Evolutionary conservation across 2,113 vertebrate species (phyloP).

Genomic region (Dasyprocta punctata): DNA sequence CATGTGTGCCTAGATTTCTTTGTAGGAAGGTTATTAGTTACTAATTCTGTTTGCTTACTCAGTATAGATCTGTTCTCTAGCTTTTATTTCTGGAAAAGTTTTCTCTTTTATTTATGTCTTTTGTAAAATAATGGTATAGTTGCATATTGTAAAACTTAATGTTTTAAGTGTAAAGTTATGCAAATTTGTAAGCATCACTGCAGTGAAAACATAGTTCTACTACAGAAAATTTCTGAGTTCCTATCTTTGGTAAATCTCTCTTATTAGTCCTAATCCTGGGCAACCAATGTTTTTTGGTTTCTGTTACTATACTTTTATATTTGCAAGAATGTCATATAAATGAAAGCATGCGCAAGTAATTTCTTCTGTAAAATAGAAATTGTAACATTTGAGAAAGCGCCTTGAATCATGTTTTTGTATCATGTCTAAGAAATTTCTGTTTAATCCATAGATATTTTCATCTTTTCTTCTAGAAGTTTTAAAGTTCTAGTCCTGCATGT

Average conservation of each 20-base stretch:
- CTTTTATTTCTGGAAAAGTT: background rate
- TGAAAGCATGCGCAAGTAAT: background rate
- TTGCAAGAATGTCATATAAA: background rate
- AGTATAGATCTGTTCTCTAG: background rate
- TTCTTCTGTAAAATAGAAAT: background rate
- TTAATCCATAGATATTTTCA: background rate
- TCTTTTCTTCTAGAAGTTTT: background rate
- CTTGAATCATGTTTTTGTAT: background rate
- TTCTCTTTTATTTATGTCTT: background rate
- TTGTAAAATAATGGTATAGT: background rate
- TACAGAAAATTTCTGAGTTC: background rate
- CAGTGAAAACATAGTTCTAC: background rate
- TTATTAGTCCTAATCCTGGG: background rate
- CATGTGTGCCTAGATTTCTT: background rate
- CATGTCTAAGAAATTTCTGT: background rate
- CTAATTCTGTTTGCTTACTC: background rate
- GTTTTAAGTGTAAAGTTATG: background rate
- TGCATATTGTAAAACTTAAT: background rate
- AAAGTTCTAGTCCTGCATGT: background rate
- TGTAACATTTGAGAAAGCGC: background rate
- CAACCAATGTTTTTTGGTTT: background rate
- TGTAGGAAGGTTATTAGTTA: background rate
- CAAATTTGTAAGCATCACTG: background rate
- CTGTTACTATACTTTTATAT: background rate
- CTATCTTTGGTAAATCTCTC: background rate